These are phyloP conservation scores for Leptopilina drosophilae DNA, from an alignment of 2,888 invertebrate species.

Conservation along the genomic window DNA sequence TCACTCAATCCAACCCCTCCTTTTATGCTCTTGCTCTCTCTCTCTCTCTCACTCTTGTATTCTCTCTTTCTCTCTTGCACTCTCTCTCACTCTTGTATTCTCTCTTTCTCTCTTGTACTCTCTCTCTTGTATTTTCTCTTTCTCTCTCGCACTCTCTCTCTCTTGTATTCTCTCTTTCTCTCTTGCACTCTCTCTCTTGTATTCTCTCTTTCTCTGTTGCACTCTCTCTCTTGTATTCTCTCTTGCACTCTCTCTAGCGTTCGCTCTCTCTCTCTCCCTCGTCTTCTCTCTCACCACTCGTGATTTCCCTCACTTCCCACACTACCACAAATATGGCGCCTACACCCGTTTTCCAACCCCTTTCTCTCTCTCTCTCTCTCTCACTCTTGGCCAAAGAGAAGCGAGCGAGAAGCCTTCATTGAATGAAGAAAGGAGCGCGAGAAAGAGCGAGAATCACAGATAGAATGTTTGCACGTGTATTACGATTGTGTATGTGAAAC, in stretches of 20 bases:
- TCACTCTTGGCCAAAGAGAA: constrained; percentile 37
- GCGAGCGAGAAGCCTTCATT: constrained; percentile 47
- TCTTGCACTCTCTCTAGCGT: constrained; percentile 63
- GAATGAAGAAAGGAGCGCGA: constrained; percentile 30
- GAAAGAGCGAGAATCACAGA: constrained; percentile 34
- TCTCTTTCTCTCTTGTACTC: constrained; percentile 54
- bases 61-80: constrained; percentile 74
- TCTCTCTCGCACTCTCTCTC: constrained; percentile 49
- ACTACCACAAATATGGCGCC: constrained; percentile 77
- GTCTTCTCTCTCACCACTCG: constrained; percentile 71
- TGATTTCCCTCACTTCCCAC: constrained; percentile 75
- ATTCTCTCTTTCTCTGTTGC: constrained; percentile 72
- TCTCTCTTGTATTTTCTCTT: constrained; percentile 70
- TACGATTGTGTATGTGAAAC: constrained; percentile 58
- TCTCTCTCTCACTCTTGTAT: constrained; percentile 73
- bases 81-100: constrained; percentile 48
- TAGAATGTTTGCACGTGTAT: constrained; percentile 45
- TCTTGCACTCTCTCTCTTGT: constrained; percentile 61
- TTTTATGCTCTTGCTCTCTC: constrained; percentile 54
- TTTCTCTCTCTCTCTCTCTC: constrained; percentile 44
- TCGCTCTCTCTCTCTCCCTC: constrained; percentile 46
- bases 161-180: constrained; percentile 62
- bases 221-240: constrained; percentile 75
- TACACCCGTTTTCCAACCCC: constrained; percentile 74
- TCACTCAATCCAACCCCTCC: constrained; percentile 52